phyloP scores from a whole-genome alignment of 2,797 vertebrate species.

The Phataginus tetradactyla region DNA sequence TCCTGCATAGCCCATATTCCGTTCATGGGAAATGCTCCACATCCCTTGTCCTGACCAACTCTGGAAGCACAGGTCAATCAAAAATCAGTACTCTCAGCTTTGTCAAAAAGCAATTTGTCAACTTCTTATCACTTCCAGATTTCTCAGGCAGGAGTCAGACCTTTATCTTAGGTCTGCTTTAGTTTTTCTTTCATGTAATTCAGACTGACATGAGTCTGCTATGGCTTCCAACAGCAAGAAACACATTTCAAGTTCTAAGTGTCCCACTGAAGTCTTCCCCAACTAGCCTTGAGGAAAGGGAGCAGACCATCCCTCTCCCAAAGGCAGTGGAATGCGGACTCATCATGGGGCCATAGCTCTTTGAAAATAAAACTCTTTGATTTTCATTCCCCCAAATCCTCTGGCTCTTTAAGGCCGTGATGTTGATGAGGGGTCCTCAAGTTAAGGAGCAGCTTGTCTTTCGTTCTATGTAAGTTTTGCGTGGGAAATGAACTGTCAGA shows the following conservation, averaged over 20 bases:
- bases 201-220: not conserved
- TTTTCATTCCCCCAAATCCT: not conserved
- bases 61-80: not conserved
- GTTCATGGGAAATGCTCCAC: not conserved
- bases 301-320: not conserved
- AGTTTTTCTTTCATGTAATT: not conserved
- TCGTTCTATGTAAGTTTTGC: not conserved
- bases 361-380: not conserved
- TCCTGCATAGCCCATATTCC: not conserved
- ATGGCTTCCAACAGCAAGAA: not conserved
- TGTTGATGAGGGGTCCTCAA: not conserved
- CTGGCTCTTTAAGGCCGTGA: not conserved
- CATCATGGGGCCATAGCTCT: not conserved
- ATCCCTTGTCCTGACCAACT: not conserved
- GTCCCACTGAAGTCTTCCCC: not conserved
- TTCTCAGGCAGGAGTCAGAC: not conserved
- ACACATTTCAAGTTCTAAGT: not conserved
- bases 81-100: not conserved
- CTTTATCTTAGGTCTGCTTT: not conserved
- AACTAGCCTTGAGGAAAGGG: not conserved
- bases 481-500: not conserved
- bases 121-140: not conserved
- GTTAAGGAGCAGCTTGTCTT: not conserved
- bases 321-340: not conserved
- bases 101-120: not conserved